Base-by-base conservation (phyloP, 2,888 invertebrate species). In the Drosophila bunnanda region DNA sequence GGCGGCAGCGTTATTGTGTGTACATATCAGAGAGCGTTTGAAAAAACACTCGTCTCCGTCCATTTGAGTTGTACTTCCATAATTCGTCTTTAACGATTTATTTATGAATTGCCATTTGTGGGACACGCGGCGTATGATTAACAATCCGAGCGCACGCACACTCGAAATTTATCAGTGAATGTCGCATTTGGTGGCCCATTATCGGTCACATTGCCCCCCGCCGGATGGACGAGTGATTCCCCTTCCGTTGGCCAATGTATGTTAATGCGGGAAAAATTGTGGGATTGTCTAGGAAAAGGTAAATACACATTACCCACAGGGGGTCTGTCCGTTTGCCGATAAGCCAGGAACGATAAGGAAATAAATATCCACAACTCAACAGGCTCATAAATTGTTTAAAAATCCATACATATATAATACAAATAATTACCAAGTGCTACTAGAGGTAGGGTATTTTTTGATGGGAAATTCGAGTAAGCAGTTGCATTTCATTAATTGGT, bases 1-100 rank as follows among this genome's bases (percentile, higher is more conserved):
- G 79, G 79, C 84, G 81, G 78, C 81, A 77, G 74, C 71, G 79
- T 78, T 76, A 53, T 28, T 34, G 32, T 50, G 7, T 32, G 7
- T 32, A n/a, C n/a, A n/a, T 36, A 22, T 32, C 50, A 15, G 34
- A 32, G 66, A 69, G 44, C 53, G 53, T 50, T 53, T 53, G 58
- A 48, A 55, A 59, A 48, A 48, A 66, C 46, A 34, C 38, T 32
- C 10, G 12, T 54, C 39, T n/a, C n/a, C 69, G 41, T 52, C 38
- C 62, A 67, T 56, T 66, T 80, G 75, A 57, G 53, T 59, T 69
- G 52, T 66, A 69, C 78, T 73, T 74, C 72, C 84, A 86, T 83
- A 77, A 86, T 74, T 83, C 68, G 75, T 83, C 76, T 78, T 77
- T 76, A 77, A 74, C 84, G 77, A 80, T 76, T 81, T 84, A 88